Evolutionary conservation across 2,797 vertebrate genomes (phyloP).

Genomic region (Cyclopterus lumpus): DNA sequence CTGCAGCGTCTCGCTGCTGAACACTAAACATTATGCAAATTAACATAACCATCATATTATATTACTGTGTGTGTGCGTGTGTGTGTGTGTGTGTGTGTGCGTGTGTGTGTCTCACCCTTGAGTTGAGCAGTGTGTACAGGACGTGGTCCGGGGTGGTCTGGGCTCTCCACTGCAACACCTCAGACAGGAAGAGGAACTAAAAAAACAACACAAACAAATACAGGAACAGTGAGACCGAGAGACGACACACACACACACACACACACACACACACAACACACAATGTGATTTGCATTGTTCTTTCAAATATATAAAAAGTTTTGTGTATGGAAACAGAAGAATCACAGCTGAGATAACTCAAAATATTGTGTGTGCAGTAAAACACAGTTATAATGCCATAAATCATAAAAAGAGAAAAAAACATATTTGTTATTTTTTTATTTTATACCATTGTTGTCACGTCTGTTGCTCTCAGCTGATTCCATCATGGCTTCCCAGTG

Average conservation of each 20-base stretch:
- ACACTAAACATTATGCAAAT: conserved; percentile 59
- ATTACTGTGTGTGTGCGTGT: conserved; percentile 1
- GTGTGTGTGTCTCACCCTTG: conserved; percentile 84
- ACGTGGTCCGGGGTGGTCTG: conserved; percentile 97
- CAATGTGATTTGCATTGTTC: too few relatives aligned
- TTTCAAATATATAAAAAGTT: too few relatives aligned
- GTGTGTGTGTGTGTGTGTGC: conserved; percentile 3
- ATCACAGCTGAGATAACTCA: too few relatives aligned
- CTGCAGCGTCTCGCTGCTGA: conserved; percentile 22
- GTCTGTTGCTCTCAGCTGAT: too few relatives aligned
- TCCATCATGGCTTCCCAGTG: too few relatives aligned
- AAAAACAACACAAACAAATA: background rate
- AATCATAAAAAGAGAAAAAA: too few relatives aligned
- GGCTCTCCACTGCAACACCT: conserved; percentile 96
- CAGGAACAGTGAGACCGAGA: conserved; percentile 15
- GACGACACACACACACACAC: background rate
- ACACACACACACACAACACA: background rate
- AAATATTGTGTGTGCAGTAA: too few relatives aligned
- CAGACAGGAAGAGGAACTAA: conserved; percentile 97
- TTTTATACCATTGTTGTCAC: too few relatives aligned
- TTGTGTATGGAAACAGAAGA: too few relatives aligned
- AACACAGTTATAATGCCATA: too few relatives aligned
- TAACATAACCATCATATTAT: background rate
- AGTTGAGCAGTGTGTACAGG: conserved; percentile 95
- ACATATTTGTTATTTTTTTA: too few relatives aligned